These are phyloP conservation scores for Echinops telfairi DNA, from an alignment of 2,113 vertebrate species.

Conservation along the genomic window DNA sequence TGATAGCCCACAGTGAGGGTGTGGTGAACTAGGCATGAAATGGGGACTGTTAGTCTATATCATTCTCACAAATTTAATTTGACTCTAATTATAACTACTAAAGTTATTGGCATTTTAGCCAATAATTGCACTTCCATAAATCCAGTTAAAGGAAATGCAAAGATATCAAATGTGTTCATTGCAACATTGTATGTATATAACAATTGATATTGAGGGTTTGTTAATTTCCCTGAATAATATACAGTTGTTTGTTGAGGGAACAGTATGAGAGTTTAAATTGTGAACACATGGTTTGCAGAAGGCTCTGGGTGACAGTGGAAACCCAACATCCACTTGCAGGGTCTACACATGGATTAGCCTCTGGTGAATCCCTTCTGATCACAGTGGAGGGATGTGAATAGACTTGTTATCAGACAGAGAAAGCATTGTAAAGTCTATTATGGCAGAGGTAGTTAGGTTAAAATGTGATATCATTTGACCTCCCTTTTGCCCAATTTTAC, in stretches of 20 bases:
- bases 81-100: background rate
- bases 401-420: too few species aligned
- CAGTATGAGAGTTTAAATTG: too few species aligned
- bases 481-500: too few species aligned
- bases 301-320: too few species aligned
- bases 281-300: too few species aligned
- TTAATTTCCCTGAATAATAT: background rate
- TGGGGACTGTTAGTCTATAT: background rate
- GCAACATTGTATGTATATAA: background rate
- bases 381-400: too few species aligned
- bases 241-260: background rate
- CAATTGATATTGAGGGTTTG: background rate
- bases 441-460: too few species aligned
- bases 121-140: background rate
- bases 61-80: background rate
- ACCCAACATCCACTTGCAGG: too few species aligned
- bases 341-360: too few species aligned
- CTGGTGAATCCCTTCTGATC: too few species aligned
- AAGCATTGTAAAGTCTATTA: too few species aligned
- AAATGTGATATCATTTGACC: too few species aligned
- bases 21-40: background rate
- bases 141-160: conserved; percentile 19
- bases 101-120: background rate
- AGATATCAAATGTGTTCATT: background rate
- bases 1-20: background rate